Evolutionary conservation across 1,140 invertebrate species (phyloP).

Genomic region (Platyura marginata): DNA sequence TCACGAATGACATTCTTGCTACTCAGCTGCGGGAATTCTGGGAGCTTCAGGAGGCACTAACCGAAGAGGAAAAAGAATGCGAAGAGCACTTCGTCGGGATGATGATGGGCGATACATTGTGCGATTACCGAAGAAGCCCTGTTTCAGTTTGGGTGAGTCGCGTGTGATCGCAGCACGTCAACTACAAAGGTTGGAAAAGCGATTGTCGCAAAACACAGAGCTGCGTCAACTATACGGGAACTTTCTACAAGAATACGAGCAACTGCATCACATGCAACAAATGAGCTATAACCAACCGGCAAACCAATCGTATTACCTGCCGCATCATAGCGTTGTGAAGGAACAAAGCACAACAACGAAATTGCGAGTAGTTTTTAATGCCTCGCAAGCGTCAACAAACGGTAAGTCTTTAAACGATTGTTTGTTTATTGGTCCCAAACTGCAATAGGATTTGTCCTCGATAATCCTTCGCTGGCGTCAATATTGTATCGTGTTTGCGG

Average conservation of each 20-base stretch:
- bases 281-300: slow-evolving; percentile 2
- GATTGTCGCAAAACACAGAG: neutral
- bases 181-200: neutral
- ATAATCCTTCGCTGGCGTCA: neutral
- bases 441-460: neutral
- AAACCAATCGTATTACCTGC: slow-evolving; percentile 7
- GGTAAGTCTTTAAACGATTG: neutral
- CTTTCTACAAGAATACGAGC: slow-evolving; percentile 15
- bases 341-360: slow-evolving; percentile 10
- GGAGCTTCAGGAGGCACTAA: no score
- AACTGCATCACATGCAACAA: slow-evolving; percentile 14
- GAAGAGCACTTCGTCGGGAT: neutral
- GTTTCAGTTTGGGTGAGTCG: slow-evolving; percentile 2
- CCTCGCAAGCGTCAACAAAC: slow-evolving; percentile 1
- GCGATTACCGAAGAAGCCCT: neutral
- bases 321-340: slow-evolving; percentile 14
- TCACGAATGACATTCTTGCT: no score
- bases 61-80: no score
- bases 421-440: neutral
- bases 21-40: no score
- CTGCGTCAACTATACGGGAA: slow-evolving; percentile 5
- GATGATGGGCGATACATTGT: neutral
- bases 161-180: slow-evolving; percentile 6
- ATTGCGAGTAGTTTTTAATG: slow-evolving; percentile 11
- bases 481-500: slow-evolving; percentile 1